These are phyloP conservation scores for Nannospalax galili DNA, from an alignment of 2,113 vertebrate genomes.

Conservation along the genomic window DNA sequence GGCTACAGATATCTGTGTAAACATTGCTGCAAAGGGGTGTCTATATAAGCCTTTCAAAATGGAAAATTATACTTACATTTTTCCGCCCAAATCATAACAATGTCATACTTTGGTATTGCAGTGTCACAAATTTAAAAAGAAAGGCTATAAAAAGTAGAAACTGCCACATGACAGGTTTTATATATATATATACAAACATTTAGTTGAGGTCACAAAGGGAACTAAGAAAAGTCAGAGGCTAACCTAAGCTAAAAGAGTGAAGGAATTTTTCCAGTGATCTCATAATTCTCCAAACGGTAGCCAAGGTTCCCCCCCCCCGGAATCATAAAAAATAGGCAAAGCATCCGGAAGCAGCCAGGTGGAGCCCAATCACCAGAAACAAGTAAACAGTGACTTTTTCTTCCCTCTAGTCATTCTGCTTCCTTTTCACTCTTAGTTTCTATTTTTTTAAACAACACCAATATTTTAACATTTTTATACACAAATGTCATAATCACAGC, in stretches of 20 bases:
- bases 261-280: conserved; percentile 57
- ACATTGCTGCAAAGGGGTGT: neutral
- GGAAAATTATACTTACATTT: conserved; percentile 22
- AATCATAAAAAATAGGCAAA: conserved; percentile 59
- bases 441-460: conserved; percentile 36
- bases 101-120: conserved; percentile 35
- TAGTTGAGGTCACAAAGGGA: conserved; percentile 54
- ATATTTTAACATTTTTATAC: conserved; percentile 46
- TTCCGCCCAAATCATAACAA: conserved; percentile 7
- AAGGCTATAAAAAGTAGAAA: conserved; percentile 20
- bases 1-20: neutral
- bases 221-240: conserved; percentile 60
- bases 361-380: conserved; percentile 40
- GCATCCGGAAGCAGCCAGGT: conserved; percentile 47
- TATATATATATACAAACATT: conserved; percentile 39
- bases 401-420: conserved; percentile 9
- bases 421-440: neutral
- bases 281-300: conserved; percentile 54
- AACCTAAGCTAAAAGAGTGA: conserved; percentile 58
- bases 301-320: conserved; percentile 59
- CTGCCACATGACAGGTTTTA: neutral
- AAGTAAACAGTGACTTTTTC: conserved; percentile 11
- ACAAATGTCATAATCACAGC: conserved; percentile 50
- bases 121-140: conserved; percentile 48
- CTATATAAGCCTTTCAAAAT: conserved; percentile 14